Conservation (phyloP, 2,797 vertebrate genomes). For the Trematomus bernacchii region DNA sequence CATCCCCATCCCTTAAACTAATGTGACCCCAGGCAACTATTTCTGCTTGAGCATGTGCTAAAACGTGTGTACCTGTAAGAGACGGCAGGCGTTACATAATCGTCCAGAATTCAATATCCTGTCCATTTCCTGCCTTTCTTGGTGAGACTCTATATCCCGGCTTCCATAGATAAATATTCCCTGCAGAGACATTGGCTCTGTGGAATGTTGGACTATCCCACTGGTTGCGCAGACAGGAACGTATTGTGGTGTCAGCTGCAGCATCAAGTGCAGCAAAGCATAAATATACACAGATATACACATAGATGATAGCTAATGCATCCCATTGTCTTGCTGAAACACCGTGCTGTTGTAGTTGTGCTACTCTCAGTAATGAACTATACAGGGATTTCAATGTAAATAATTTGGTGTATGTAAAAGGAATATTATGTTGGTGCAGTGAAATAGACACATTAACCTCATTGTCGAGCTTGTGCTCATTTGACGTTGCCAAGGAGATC, state of each 20-base stretch:
- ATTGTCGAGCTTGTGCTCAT: background rate
- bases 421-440: background rate
- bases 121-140: constrained; percentile 69
- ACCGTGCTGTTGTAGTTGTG: background rate
- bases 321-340: background rate
- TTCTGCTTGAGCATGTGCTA: constrained; percentile 13
- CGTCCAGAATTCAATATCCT: constrained; percentile 75
- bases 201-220: constrained; percentile 58
- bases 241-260: constrained; percentile 45
- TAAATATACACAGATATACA: background rate
- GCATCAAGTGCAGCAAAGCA: constrained; percentile 29
- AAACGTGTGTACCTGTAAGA: constrained; percentile 50
- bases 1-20: constrained; percentile 40
- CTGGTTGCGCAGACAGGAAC: constrained; percentile 20
- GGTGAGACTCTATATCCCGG: constrained; percentile 71
- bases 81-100: constrained; percentile 59
- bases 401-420: background rate
- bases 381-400: background rate
- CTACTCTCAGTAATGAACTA: background rate
- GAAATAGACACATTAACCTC: background rate
- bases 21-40: constrained; percentile 33
- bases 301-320: constrained; percentile 11
- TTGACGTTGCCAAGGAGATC: background rate
- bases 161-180: constrained; percentile 73
- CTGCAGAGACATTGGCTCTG: constrained; percentile 43